These are phyloP conservation scores for Parazoanthus atlanticus DNA, from an alignment of 92 coral and sea anemone genomes.

Conservation along the genomic window DNA sequence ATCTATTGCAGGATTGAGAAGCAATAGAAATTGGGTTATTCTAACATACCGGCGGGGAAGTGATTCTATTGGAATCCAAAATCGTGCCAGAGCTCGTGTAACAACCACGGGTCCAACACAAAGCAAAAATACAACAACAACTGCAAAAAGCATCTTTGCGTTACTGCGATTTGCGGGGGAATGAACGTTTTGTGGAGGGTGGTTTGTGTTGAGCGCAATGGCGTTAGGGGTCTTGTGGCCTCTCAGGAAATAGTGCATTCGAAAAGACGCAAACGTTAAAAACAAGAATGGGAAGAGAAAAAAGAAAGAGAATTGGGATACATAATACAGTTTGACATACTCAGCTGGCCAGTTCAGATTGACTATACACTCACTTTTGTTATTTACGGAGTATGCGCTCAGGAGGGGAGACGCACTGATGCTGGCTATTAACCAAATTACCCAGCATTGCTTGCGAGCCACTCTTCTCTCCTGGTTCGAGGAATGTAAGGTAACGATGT, in stretches of 20 bases:
- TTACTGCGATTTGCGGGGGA: too few relatives aligned
- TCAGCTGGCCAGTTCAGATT: background rate
- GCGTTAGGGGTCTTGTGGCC: background rate
- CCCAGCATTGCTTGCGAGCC: background rate
- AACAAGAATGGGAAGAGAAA: background rate
- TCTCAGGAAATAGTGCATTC: background rate
- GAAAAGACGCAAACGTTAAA: background rate
- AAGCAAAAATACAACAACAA: background rate
- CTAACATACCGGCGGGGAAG: background rate
- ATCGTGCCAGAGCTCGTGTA: background rate
- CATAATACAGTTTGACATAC: background rate
- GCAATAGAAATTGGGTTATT: background rate
- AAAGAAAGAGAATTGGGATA: too few relatives aligned
- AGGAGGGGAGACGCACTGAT: background rate
- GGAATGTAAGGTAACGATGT: background rate
- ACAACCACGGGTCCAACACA: background rate
- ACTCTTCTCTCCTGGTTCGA: background rate
- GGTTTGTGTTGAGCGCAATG: background rate
- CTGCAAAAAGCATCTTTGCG: background rate
- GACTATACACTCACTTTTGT: background rate
- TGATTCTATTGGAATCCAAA: background rate
- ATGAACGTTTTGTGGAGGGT: background rate
- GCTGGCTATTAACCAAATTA: conserved; percentile 13
- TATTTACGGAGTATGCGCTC: conserved; percentile 11
- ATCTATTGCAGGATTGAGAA: conserved; percentile 4